Base-by-base conservation (phyloP, 2,888 invertebrate genomes). In the Agrotis exclamationis region DNA sequence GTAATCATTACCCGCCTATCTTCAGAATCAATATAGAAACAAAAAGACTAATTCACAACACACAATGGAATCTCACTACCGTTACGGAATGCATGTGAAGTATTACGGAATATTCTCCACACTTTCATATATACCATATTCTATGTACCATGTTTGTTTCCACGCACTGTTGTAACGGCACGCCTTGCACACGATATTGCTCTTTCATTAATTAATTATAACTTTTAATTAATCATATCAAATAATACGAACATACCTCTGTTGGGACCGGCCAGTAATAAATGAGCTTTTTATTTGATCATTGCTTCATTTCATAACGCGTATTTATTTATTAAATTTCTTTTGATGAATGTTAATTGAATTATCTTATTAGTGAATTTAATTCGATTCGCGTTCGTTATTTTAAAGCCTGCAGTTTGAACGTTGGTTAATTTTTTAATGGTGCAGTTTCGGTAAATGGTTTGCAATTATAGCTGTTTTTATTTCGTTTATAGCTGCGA, bases 181-280 rank as follows among this genome's bases (percentile, higher is more conserved):
- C 87, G 83, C 86, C 88, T 86, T 81, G 83, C 86, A 86, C 85
- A 85, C 81, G 77, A 73, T 90, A 91, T 89, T 87, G 88, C 89
- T 89, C 89, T 91, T 90, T 88, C 87, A 93, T 93, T 93, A 92
- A 93, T 93, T 93, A 92, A 93, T 93, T 92, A 92, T 89, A 82
- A 85, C 82, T 90, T 91, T 92, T 90, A 93, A 93, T 93, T 92
- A 92, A 92, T 93, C 88, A 91, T 86, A 90, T 89, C 87, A 90
- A 92, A 91, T 90, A 88, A 89, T 89, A 56, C 33, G 56, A 39
- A 11, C 14, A 33, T 33, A 88, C 87, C 86, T 88, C 86, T 80
- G 80, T 86, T 86, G 88, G 87, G 87, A 79, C 79, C 53, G 69
- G 72, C 70, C 39, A 56, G 79, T 86, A 85, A 90, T 89, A 87